Base-by-base conservation (phyloP, 2,888 invertebrate species). In the Apomyelois bistriatella region DNA sequence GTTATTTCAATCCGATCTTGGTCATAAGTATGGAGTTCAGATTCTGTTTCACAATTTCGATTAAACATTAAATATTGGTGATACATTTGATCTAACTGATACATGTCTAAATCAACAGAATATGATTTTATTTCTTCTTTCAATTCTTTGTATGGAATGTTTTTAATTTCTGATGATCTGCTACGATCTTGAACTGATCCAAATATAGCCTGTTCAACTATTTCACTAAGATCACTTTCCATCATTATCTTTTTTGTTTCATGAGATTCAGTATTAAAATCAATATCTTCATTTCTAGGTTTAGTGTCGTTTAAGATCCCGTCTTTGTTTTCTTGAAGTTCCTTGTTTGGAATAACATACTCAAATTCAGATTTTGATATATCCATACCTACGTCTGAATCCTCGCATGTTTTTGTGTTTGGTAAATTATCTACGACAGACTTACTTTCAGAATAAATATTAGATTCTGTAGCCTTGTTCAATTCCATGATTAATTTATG, bases 111-210 rank as follows among this genome's bases (percentile, higher is more conserved):
- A 57, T 79, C 75, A 8, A 77, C 47, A 1, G 85, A 82, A 61
- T 86, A 87, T 0, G 77, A 66, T 70, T 87, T 89, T 1, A 81
- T 58, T 61, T 88, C 87, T 51, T 85, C 79, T 17, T 76, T 59
- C 13, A 90, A 66, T 55, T 74, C 78, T 59, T 74, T 64, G 53
- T 85, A 88, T 3, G 85, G 82, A 58, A 84, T 74, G 53, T 62
- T 61, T 0, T 58, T 72, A 32, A 64, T 70, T 12, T 65, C 61
- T 32, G 53, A 15, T 41, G 54, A 53, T 65, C 66, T 77, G 54
- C 78, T 91, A 41, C 93, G 81, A 63, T 92, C 85, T 82, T 93
- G 92, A 9, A 93, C 92, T 8, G 93, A 93, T 41, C 93, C 93
- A 70, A 93, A 93, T 59, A 93, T 92, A 1, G 87, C 92, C 77